Evolutionary conservation across 2,113 vertebrate genomes (phyloP).

Genomic region (Neotragus moschatus): DNA sequence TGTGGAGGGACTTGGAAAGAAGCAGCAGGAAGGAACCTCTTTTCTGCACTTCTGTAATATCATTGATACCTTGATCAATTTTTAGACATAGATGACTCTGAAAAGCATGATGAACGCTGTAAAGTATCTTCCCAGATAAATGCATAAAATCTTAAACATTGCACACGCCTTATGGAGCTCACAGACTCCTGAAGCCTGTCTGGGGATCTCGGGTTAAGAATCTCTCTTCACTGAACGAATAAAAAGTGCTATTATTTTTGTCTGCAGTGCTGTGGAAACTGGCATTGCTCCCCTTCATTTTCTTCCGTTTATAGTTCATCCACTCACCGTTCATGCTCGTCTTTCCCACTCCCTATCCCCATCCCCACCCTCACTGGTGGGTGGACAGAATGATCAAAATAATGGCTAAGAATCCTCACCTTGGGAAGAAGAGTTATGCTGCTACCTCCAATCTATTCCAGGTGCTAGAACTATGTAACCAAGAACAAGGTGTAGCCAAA

Average conservation of each 20-base stretch:
- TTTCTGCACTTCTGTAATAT: not conserved
- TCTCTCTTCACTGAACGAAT: not conserved
- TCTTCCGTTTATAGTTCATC: not conserved
- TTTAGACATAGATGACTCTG: not conserved
- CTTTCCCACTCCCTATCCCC: not conserved
- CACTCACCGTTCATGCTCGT: not conserved
- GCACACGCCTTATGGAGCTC: not conserved
- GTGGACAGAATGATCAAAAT: not conserved
- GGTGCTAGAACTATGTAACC: not conserved
- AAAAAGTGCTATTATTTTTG: not conserved
- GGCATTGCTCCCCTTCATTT: not conserved
- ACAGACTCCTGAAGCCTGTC: not conserved
- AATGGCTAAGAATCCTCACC: not conserved
- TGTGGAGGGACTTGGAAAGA: not conserved
- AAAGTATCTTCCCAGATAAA: not conserved
- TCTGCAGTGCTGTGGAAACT: not conserved
- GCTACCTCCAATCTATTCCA: not conserved
- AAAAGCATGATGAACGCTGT: not conserved
- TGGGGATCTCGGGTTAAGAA: not conserved
- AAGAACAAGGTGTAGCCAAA: not conserved
- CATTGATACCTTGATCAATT: not conserved
- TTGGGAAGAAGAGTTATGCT: not conserved
- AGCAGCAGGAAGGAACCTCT: not conserved
- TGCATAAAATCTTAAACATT: not conserved
- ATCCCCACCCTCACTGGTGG: not conserved